Conservation (phyloP, 2,113 vertebrate species). For the Polyodon spathula region DNA sequence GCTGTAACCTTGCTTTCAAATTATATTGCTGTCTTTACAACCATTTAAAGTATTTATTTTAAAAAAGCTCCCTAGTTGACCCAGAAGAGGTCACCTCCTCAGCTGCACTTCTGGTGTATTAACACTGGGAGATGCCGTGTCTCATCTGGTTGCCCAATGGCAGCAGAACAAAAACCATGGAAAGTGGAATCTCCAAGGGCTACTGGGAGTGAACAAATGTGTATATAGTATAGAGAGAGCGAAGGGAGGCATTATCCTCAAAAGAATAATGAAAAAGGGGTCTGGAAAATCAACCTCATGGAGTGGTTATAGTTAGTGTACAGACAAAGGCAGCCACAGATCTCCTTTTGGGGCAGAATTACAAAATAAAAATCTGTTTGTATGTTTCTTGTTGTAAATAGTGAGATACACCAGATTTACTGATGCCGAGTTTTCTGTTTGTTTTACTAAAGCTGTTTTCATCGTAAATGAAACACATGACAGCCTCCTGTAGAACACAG, state of each 20-base stretch:
- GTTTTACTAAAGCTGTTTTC: not conserved
- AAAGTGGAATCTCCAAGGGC: constrained; percentile 12
- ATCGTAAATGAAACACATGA: constrained; percentile 1
- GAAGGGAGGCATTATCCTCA: constrained; percentile 8
- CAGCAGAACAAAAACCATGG: constrained; percentile 12
- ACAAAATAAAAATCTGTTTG: not conserved
- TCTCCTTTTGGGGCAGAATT: not conserved
- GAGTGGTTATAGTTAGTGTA: not conserved
- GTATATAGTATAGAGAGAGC: constrained; percentile 14
- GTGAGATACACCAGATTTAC: not conserved
- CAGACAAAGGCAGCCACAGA: not conserved
- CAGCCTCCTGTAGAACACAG: not conserved
- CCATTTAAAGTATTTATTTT: not conserved
- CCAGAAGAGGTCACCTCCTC: not conserved
- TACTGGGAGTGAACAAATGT: constrained; percentile 19
- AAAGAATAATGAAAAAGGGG: constrained; percentile 9
- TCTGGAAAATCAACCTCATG: constrained; percentile 8
- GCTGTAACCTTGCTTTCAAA: constrained; percentile 18
- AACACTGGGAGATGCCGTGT: constrained; percentile 19
- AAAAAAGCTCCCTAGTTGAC: constrained; percentile 2
- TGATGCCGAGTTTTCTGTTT: not conserved
- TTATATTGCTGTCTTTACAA: constrained; percentile 9
- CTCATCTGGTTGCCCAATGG: constrained; percentile 12
- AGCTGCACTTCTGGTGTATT: constrained; percentile 21
- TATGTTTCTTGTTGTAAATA: not conserved